These are phyloP conservation scores for Sebastes cheni DNA, from an alignment of 2,797 vertebrate species.

Conservation along the genomic window DNA sequence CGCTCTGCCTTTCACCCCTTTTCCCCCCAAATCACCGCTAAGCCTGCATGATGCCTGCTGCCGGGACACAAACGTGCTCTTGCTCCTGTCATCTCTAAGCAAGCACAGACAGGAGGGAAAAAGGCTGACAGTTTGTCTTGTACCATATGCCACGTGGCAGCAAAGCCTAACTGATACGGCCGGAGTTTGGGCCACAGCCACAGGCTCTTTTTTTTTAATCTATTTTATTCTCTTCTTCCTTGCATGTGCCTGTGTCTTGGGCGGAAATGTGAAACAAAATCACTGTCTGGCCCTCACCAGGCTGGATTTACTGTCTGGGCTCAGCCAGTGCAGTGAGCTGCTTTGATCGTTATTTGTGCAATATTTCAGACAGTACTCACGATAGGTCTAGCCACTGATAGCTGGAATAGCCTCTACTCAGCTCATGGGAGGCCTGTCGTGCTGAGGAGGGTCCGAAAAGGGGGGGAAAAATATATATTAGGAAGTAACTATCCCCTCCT, in stretches of 20 bases:
- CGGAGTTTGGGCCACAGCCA: conserved; percentile 76
- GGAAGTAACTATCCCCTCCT: conserved; percentile 26
- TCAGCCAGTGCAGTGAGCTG: conserved; percentile 38
- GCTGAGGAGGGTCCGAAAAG: conserved; percentile 6
- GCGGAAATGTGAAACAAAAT: conserved; percentile 78
- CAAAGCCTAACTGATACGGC: conserved; percentile 82
- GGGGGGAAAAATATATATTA: not conserved
- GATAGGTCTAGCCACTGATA: conserved; percentile 47
- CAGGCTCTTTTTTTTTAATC: conserved; percentile 67
- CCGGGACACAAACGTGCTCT: conserved; percentile 75
- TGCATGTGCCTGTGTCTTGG: conserved; percentile 71
- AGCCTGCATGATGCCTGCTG: conserved; percentile 82
- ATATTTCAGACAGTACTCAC: conserved; percentile 63
- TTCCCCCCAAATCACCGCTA: conserved; percentile 80
- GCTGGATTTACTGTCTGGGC: conserved; percentile 59
- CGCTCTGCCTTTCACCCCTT: conserved; percentile 75
- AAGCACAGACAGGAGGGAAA: conserved; percentile 64
- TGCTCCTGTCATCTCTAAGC: conserved; percentile 77
- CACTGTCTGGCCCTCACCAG: conserved; percentile 61
- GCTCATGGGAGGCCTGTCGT: conserved; percentile 28
- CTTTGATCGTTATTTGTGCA: conserved; percentile 71
- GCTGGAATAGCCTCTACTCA: conserved; percentile 21
- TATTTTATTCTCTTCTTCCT: conserved; percentile 66
- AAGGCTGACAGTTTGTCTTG: conserved; percentile 86
- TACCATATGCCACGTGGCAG: conserved; percentile 86